Conservation (phyloP, 2,797 vertebrate species). For the Austrolebias charrua region DNA sequence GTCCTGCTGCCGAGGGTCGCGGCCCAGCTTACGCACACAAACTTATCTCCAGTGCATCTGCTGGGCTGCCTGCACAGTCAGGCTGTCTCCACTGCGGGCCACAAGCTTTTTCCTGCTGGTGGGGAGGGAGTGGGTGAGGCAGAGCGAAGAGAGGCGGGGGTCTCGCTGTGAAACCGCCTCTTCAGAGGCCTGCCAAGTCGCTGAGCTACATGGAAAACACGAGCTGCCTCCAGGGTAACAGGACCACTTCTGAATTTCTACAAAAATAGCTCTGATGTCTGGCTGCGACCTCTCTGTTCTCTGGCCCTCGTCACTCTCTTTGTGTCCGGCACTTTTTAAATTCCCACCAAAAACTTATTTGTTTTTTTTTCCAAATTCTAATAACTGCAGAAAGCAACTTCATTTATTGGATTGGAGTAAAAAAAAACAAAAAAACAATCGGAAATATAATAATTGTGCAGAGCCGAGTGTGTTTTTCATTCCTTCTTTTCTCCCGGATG, state of each 20-base stretch:
- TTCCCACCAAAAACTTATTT: conserved; percentile 71
- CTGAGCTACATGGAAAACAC: conserved; percentile 85
- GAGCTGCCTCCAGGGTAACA: conserved; percentile 79
- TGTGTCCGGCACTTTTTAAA: conserved; percentile 61
- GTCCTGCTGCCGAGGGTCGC: conserved; percentile 96
- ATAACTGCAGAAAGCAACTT: conserved; percentile 50
- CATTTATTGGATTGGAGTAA: conserved; percentile 49
- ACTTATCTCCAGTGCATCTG: conserved; percentile 98
- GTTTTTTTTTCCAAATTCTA: conserved; percentile 30
- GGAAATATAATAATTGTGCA: conserved; percentile 73
- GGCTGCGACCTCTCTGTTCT: conserved; percentile 64
- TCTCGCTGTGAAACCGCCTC: conserved; percentile 81
- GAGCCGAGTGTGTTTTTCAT: conserved; percentile 73
- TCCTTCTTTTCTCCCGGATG: conserved; percentile 54
- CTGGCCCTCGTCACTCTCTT: conserved; percentile 58
- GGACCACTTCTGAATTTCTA: conserved; percentile 78
- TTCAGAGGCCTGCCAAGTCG: conserved; percentile 82
- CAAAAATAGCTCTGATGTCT: conserved; percentile 79
- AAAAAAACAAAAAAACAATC: neutral
- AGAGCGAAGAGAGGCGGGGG: conserved; percentile 26
- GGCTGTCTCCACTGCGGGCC: conserved; percentile 93
- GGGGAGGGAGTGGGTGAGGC: conserved; percentile 44
- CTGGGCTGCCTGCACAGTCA: conserved; percentile 95
- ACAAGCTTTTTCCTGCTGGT: conserved; percentile 88
- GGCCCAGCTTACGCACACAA: conserved; percentile 98